Evolutionary conservation across 2,113 vertebrate genomes (phyloP).

Genomic region (Rhinolophus sinicus): DNA sequence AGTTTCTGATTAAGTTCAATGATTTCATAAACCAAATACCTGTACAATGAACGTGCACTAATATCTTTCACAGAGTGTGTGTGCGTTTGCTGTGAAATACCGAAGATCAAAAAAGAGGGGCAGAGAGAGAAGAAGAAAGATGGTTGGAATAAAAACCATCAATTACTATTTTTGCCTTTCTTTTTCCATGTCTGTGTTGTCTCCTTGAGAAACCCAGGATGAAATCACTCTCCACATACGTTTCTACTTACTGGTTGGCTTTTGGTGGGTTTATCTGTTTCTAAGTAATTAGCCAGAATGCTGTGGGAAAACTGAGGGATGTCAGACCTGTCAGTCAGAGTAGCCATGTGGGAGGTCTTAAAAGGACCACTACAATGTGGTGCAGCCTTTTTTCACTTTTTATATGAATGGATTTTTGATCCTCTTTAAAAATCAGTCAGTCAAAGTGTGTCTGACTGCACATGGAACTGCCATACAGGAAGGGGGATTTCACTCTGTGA

Average conservation of each 20-base stretch:
- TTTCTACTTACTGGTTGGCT: slow-evolving; percentile 57
- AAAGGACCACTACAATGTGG: neutral
- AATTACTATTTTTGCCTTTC: slow-evolving; percentile 13
- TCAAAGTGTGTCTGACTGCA: neutral
- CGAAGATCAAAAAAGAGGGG: neutral
- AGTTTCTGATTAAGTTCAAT: neutral
- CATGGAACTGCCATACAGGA: neutral
- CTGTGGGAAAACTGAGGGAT: slow-evolving; percentile 45
- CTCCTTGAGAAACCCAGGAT: slow-evolving; percentile 54
- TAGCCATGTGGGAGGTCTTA: slow-evolving; percentile 61
- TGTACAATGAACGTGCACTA: neutral
- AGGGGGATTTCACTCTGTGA: neutral
- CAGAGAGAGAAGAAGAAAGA: neutral
- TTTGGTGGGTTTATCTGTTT: slow-evolving; percentile 65
- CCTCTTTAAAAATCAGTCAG: slow-evolving; percentile 46
- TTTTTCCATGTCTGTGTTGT: slow-evolving; percentile 46
- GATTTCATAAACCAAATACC: neutral
- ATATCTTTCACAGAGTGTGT: neutral
- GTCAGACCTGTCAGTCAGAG: slow-evolving; percentile 55
- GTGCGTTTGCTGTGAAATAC: neutral
- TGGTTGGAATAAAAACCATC: slow-evolving; percentile 45
- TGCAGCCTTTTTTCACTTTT: neutral
- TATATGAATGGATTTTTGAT: slow-evolving; percentile 4
- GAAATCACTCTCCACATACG: slow-evolving; percentile 64
- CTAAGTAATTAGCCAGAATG: slow-evolving; percentile 67